Evolutionary conservation across 2,888 invertebrate genomes (phyloP), one percentile per base, ranked within the genome.

Genomic region (Aporophyla lueneburgensis): DNA sequence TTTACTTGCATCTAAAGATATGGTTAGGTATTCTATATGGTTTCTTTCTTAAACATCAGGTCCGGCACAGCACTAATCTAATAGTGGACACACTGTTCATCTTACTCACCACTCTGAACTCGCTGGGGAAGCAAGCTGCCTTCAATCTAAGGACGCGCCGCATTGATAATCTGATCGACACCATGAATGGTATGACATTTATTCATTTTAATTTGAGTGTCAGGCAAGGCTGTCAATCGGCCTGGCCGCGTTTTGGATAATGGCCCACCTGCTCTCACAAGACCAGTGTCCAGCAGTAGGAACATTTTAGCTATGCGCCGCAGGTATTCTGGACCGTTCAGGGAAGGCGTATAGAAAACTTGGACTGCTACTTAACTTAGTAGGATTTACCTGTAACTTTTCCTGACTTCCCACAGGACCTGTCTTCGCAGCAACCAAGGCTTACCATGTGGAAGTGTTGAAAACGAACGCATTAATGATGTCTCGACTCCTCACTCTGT

Each of bases 21-120:
- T n/a, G n/a, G n/a, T n/a, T n/a, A n/a, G n/a, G n/a, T n/a, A n/a
- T n/a, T n/a, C n/a, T n/a, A 21, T 14, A 24, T 40, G n/a, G 5
- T 10, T 69, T 56, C 5, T 27, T 5, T 0, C 14, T 51, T 2
- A 5, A 33, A 4, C 4, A 10, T n/a, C 88, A 96, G 96, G 90
- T 89, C 53, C 93, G 94, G 0, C 90, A 93, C 85, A 94, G 92
- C 85, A 92, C 90, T 0, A 92, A 94, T 9, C 86, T 91, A 71
- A 88, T 95, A 72, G 92, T 95, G 77, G 92, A 94, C 81, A 94
- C 93, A 5, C 84, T 96, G 65, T 95, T 95, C 78, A 93, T 96
- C 27, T 86, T 95, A 71, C 88, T 96, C 51, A 95, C 95, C 0
- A 95, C 94, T 14, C 70, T 96, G 49, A 94, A 93, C 85, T 88